These are phyloP conservation scores for Lophura nycthemera DNA, from an alignment of 2,113 vertebrate species.

Conservation along the genomic window DNA sequence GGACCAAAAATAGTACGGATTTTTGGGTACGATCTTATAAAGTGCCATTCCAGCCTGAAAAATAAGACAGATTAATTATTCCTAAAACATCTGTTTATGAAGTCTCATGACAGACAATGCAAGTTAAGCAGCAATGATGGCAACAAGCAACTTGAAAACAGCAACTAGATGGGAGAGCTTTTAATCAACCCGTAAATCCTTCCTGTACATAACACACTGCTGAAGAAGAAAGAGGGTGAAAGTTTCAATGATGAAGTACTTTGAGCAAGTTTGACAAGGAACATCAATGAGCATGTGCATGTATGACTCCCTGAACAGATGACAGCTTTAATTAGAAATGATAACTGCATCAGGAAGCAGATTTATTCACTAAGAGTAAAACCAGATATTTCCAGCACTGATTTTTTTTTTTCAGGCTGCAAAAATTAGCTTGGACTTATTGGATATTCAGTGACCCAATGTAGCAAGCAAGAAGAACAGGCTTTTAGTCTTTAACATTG, in stretches of 20 bases:
- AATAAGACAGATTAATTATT: slow-evolving; percentile 16
- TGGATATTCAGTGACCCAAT: background rate
- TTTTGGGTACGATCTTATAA: slow-evolving; percentile 98
- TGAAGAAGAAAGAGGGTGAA: background rate
- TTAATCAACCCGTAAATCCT: background rate
- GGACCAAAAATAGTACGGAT: slow-evolving; percentile 99
- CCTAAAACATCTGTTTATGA: background rate
- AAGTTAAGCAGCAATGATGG: background rate
- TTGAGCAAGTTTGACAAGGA: background rate
- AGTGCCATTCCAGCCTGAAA: slow-evolving; percentile 97
- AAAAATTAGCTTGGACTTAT: background rate
- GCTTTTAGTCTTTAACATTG: background rate
- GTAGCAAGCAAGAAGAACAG: background rate
- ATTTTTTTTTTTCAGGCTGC: background rate
- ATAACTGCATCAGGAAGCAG: background rate
- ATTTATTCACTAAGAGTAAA: background rate
- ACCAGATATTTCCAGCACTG: background rate
- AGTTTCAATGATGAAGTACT: background rate
- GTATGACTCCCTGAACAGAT: background rate
- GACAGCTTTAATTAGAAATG: background rate
- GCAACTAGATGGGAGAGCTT: background rate
- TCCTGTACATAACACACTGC: background rate
- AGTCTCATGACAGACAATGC: background rate
- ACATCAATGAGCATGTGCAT: accelerated
- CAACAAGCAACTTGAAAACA: background rate